These are phyloP conservation scores for Thripadectes ignobilis DNA, from an alignment of 2,797 vertebrate species.

Conservation along the genomic window DNA sequence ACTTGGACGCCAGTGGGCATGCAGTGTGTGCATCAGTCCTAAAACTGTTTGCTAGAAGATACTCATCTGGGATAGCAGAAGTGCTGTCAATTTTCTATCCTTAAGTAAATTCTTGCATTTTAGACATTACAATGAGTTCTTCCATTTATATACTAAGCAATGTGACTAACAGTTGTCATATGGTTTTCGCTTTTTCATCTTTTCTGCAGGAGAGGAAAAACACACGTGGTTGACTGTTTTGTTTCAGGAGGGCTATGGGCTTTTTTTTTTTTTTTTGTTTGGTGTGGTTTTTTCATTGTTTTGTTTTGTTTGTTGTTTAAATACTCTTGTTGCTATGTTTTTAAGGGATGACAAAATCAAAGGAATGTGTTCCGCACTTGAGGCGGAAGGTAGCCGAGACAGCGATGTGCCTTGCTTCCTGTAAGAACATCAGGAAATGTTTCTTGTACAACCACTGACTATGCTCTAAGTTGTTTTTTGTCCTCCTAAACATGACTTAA, in stretches of 20 bases:
- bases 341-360: not conserved
- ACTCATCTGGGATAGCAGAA: not conserved
- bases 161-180: not conserved
- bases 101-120: not conserved
- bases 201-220: not conserved
- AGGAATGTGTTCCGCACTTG: not conserved
- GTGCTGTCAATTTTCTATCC: not conserved
- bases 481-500: not conserved
- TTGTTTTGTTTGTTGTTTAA: not conserved
- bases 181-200: not conserved
- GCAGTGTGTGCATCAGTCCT: not conserved
- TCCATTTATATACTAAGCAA: fast-evolving
- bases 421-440: not conserved
- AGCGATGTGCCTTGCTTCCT: not conserved
- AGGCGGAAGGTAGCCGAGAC: not conserved
- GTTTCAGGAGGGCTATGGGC: not conserved
- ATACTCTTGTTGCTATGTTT: not conserved
- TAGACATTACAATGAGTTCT: not conserved
- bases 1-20: not conserved
- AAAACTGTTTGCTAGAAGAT: not conserved
- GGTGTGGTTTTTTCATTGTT: not conserved
- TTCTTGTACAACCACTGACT: not conserved
- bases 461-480: not conserved
- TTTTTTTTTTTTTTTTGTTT: not conserved
- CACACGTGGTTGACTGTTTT: not conserved